These are phyloP conservation scores for Gobionotothen gibberifrons DNA, from an alignment of 2,797 vertebrate species.

Conservation along the genomic window DNA sequence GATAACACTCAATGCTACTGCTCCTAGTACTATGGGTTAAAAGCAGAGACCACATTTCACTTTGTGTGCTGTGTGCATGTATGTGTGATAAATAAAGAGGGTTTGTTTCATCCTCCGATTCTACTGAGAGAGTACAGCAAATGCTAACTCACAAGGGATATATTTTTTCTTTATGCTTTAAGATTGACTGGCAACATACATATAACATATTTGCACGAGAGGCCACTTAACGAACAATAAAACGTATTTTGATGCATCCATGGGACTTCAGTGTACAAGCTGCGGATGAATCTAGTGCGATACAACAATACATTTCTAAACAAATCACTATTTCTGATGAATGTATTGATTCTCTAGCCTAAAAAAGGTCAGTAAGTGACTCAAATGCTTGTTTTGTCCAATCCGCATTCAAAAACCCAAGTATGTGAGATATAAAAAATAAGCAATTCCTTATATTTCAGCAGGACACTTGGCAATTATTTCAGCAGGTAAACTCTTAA, in stretches of 20 bases:
- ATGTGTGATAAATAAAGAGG: too few species aligned
- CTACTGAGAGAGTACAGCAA: slow-evolving; percentile 28
- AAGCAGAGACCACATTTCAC: too few species aligned
- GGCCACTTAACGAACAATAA: not conserved
- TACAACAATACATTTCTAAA: not conserved
- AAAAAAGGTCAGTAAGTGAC: not conserved
- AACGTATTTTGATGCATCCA: not conserved
- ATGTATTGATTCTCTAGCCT: not conserved
- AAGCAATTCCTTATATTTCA: slow-evolving; percentile 5
- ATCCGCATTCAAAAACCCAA: not conserved
- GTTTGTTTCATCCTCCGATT: too few species aligned
- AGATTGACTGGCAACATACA: slow-evolving; percentile 2
- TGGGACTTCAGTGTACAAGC: not conserved
- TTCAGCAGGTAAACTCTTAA: not conserved
- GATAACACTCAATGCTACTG: too few species aligned
- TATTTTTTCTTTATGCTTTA: slow-evolving; percentile 12
- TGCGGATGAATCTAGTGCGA: not conserved
- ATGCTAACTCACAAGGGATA: slow-evolving; percentile 6
- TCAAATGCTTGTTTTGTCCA: not conserved
- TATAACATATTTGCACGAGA: not conserved
- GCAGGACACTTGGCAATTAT: not conserved
- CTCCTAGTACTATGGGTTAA: too few species aligned
- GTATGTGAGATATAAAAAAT: not conserved
- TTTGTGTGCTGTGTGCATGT: too few species aligned
- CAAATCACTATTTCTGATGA: not conserved